Evolutionary conservation across 2,888 invertebrate genomes (phyloP), one percentile per base, ranked within the genome.

Genomic region (Chrysotoxum bicinctum): DNA sequence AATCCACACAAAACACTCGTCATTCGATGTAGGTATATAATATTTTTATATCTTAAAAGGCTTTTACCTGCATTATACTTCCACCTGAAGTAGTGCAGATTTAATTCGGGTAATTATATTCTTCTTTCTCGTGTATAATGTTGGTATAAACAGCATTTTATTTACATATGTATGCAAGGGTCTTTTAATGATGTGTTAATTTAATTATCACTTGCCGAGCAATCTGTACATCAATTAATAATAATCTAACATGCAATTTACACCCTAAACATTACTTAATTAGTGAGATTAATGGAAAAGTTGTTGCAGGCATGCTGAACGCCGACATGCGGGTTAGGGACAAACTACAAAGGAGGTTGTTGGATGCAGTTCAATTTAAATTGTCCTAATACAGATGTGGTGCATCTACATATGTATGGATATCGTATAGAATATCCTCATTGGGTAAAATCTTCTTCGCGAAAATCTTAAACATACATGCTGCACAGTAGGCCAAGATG

Each of bases 11-110:
- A 50, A 74, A 21, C 69, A 64, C 56, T 64, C 69, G 56, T 69
- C 83, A 78, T 69, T 73, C 58, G 68, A 21, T 52, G 8, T 52
- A 50, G 8, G 14, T 48, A 10, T 48, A 3, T 23, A 21, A 26
- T 26, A 26, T 26, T 26, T 26, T 26, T 26, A 26, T n/a, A 4
- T 50, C 23, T 50, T 21, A 2, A 19, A 23, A 21, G 10, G 12
- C 12, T 21, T 50, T 21, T 23, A 21, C 14, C 50, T 50, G 23
- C n/a, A n/a, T 14, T 14, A 21, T 19, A 45, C n/a, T 26, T 50
- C 10, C 10, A 30, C 30, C 16, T 32, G 6, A 32, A 54, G 30
- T 30, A 54, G 26, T 54, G 5, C 54, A 43, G 1, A 7, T 30
- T 1, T 9, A 54, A 54, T 16, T 30, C 10, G 5, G n/a, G 54